Conservation (phyloP, 2,113 vertebrate species). For the Pedionomus torquatus region DNA sequence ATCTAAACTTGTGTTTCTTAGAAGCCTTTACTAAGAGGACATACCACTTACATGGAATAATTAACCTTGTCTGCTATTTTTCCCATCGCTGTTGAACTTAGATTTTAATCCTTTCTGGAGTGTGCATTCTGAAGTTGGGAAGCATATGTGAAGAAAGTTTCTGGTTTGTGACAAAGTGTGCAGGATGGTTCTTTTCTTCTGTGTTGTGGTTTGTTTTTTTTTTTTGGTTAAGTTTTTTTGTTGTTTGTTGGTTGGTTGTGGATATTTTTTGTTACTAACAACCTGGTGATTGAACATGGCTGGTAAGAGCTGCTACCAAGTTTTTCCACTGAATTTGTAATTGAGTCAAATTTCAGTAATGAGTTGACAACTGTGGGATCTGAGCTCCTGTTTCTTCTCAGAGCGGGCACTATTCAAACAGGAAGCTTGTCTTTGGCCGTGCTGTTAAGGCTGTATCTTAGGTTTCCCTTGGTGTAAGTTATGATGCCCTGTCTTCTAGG, state of each 20-base stretch:
- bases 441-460: fast-evolving
- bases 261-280: not conserved
- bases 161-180: not conserved
- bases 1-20: not conserved
- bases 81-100: not conserved
- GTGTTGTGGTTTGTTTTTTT: fast-evolving
- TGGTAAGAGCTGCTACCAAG: not conserved
- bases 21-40: not conserved
- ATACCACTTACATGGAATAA: not conserved
- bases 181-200: not conserved
- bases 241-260: no score
- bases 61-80: not conserved
- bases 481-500: not conserved
- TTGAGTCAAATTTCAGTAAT: not conserved
- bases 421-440: fast-evolving
- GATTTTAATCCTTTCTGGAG: not conserved
- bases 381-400: not conserved
- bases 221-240: no score
- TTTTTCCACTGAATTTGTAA: not conserved
- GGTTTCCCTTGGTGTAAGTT: not conserved
- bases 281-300: not conserved
- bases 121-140: not conserved
- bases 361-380: not conserved
- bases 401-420: not conserved
- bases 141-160: fast-evolving